Conservation (phyloP, 2,888 invertebrate species). For the Nemoura dubitans region DNA sequence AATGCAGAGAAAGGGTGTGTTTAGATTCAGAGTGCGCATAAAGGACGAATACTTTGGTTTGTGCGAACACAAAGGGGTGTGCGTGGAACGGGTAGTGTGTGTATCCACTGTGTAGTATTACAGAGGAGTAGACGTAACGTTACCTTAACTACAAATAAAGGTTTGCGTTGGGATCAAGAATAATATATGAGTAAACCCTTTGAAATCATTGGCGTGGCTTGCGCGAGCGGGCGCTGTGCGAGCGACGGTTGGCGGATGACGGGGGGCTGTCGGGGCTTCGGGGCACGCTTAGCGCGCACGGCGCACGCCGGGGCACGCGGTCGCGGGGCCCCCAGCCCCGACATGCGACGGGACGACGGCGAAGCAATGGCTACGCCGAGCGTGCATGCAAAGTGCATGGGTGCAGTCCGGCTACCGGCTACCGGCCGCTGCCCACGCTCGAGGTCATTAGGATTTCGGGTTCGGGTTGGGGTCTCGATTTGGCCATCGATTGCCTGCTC, state of each 20-base stretch:
- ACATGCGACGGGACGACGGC: too few species aligned
- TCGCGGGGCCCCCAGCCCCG: too few species aligned
- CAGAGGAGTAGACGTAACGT: conserved; percentile 45
- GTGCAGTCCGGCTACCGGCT: too few species aligned
- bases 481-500: too few species aligned
- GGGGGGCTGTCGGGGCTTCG: too few species aligned
- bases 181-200: conserved; percentile 39
- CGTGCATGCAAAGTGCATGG: too few species aligned
- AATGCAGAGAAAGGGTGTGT: conserved; percentile 43
- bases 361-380: too few species aligned
- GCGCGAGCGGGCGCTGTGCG: not conserved
- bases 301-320: not conserved
- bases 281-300: too few species aligned
- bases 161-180: conserved; percentile 46
- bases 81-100: not conserved
- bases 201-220: conserved; percentile 30
- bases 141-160: conserved; percentile 46
- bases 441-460: too few species aligned
- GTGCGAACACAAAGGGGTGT: not conserved
- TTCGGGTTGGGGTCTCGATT: too few species aligned
- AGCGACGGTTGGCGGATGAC: not conserved
- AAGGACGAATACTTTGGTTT: conserved; percentile 40
- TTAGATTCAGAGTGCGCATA: conserved; percentile 39
- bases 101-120: conserved; percentile 34
- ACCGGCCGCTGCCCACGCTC: too few species aligned